These are phyloP conservation scores for Seriola aureovittata DNA, from an alignment of 2,113 vertebrate species.

Conservation along the genomic window DNA sequence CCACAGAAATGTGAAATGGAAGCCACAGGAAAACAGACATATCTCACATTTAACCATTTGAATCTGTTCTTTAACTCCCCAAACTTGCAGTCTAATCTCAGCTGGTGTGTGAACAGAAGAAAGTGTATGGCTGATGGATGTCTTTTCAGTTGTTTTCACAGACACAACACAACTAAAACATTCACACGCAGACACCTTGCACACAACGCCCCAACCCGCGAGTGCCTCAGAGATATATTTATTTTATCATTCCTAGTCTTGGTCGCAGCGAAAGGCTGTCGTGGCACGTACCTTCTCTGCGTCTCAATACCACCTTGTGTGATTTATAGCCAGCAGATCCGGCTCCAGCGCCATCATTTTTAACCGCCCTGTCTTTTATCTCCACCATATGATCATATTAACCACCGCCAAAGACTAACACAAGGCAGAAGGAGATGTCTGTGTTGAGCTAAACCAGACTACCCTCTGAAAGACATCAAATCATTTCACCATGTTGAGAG, in stretches of 20 bases:
- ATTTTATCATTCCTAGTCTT: constrained; percentile 87
- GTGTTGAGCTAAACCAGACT: constrained; percentile 98
- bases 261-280: constrained; percentile 82
- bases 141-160: constrained; percentile 14
- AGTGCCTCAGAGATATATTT: constrained; percentile 81
- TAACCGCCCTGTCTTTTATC: constrained; percentile 83
- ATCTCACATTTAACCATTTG: neutral
- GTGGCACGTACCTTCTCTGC: constrained; percentile 86
- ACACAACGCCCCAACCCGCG: neutral
- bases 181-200: constrained; percentile 33
- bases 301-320: constrained; percentile 87
- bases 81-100: constrained; percentile 12
- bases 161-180: constrained; percentile 1
- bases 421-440: constrained; percentile 94
- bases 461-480: constrained; percentile 97
- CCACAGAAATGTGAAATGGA: constrained; percentile 27
- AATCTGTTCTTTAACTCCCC: constrained; percentile 18
- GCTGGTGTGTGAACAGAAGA: neutral
- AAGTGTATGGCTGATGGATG: constrained; percentile 24
- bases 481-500: constrained; percentile 99
- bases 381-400: constrained; percentile 90
- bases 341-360: constrained; percentile 70
- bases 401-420: constrained; percentile 93
- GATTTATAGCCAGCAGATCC: constrained; percentile 92
- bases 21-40: neutral